Base-by-base conservation (phyloP, 2,797 vertebrate species). In the Pachyuromys duprasi region DNA sequence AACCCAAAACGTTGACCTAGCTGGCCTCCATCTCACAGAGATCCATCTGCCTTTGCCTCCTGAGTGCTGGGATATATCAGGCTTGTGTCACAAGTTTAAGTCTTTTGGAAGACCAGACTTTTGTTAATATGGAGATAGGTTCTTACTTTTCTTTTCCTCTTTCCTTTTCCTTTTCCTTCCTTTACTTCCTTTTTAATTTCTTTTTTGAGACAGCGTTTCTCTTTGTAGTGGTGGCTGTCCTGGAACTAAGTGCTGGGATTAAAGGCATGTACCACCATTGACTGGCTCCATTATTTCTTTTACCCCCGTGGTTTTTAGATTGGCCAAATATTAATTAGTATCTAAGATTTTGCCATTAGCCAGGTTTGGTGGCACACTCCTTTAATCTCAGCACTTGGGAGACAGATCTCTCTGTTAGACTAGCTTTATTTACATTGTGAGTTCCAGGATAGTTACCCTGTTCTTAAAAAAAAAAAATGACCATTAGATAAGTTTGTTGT, bases 31-130 rank as follows among this genome's bases (percentile, higher is more conserved):
- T 67, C 62, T 65, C 62, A 84, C 18, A 84, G 81, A 7, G 11
- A 49, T 45, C 28, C 28, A 33, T 28, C 28, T 67, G 39, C 62
- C 26, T 84, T 28, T 84, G 81, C 28, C 63, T 67, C 62, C 28
- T 67, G 81, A 18, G 17, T 83, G 31, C 28, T 84, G 62, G 28
- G 62, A 53, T 33, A 67, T 49, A 49, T 33, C 49, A 45, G 28
- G 18, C 82, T 22, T 33, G 42, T 69, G 39, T 83, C 15, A n/a
- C 18, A 67, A 84, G n/a, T 97, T 93, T 95, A 89, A 90, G 76
- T 90, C 67, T 97, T 92, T 96, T 55, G 28, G 79, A 94, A 95
- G 79, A 95, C 81, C 86, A 95, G 31, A 74, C 53, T 69, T 97
- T n/a, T 90, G 57, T 95, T 93, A 97, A 90, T 92, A 92, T 7